Base-by-base conservation (phyloP, 2,888 invertebrate genomes). In the Melangyna quadrimaculata region DNA sequence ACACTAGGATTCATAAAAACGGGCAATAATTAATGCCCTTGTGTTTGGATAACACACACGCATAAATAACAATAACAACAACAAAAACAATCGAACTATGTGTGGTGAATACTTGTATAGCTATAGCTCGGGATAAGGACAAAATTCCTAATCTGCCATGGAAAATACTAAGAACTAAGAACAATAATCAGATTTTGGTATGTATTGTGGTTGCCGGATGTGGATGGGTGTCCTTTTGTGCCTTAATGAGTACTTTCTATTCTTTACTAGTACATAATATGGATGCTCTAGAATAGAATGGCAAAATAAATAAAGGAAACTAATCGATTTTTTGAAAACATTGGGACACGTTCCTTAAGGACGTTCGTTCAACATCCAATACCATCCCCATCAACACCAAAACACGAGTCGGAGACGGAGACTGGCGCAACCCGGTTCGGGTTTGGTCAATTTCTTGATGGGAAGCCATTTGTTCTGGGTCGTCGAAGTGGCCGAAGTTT, bases 101-200 rank as follows among this genome's bases (percentile, higher is more conserved):
- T 35, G 22, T 59, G 37, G 74, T 43, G 12, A 55, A 71, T 48
- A 71, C 22, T 22, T 8, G 6, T 32, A 4, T 22, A 14, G n/a
- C 24, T 22, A 32, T 19, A 32, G 19, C 19, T 24, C 59, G 53
- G 37, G 22, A 71, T 53, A n/a, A 69, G 72, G 71, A 78, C 63
- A 55, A 78, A 69, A 73, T 73, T 73, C 81, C 81, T 81, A 86
- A 86, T 86, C 86, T 86, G 86, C 81, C 86, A 81, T 73, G 55
- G 37, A 57, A 69, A 53, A 43, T 81, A 78, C 80, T 51, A 72
- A 74, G 74, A 61, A 77, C 79, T 45, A 51, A 72, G 75, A 69
- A 75, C 77, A 86, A 78, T 86, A 86, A 86, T 86, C 86, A 81
- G 86, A 86, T 86, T 86, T 69, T 69, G 86, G 86, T 78, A 22